phyloP scores from a whole-genome alignment of 2,888 invertebrate genomes.

The Andrena camellia region DNA sequence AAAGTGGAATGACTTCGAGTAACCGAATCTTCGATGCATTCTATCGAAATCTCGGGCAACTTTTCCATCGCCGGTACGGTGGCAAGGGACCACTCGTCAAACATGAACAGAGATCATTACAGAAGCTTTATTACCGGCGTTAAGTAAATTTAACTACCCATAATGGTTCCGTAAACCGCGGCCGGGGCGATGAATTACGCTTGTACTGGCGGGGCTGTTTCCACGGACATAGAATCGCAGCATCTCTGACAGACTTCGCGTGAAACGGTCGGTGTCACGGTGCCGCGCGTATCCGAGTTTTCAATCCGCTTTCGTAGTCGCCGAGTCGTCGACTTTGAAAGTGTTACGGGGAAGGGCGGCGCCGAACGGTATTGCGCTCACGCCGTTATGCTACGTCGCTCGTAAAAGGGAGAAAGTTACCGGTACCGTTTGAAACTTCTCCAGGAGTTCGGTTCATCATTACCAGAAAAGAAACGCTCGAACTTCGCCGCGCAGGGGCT shows the following conservation, averaged over 20 bases:
- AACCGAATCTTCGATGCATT: too few species aligned
- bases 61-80: neutral
- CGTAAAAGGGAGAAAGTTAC: conserved; percentile 64
- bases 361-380: conserved; percentile 31
- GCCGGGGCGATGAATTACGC: conserved; percentile 11
- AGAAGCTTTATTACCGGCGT: neutral
- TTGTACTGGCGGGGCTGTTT: neutral
- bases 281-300: conserved; percentile 45
- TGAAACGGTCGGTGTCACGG: conserved; percentile 49
- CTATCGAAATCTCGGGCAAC: too few species aligned
- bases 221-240: conserved; percentile 2
- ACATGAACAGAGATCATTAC: neutral
- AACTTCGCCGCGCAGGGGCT: conserved; percentile 53
- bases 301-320: conserved; percentile 62
- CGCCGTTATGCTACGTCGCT: conserved; percentile 42
- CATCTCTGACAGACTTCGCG: neutral
- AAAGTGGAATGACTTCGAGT: too few species aligned
- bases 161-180: neutral
- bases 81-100: neutral
- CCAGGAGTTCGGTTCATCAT: conserved; percentile 77
- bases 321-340: conserved; percentile 66
- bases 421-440: conserved; percentile 70
- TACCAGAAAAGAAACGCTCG: conserved; percentile 68
- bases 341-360: conserved; percentile 36
- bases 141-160: neutral